Evolutionary conservation across 2,797 vertebrate genomes (phyloP).

Genomic region (Crenuchus spilurus): DNA sequence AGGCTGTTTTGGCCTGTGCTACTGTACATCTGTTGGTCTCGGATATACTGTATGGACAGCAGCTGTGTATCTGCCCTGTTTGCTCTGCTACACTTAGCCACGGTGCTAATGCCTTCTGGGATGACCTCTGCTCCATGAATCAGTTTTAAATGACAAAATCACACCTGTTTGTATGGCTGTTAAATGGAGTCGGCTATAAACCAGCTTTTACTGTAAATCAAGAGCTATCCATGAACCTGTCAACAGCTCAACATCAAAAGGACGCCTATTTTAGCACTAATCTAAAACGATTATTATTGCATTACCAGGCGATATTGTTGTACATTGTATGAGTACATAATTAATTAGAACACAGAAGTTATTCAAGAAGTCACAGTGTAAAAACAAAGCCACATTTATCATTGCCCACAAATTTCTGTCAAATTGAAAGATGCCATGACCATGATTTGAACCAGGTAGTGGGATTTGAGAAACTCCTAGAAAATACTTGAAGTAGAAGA

Average conservation of each 20-base stretch:
- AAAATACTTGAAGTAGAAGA: no score
- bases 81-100: conserved; percentile 19
- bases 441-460: no score
- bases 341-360: no score
- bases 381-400: no score
- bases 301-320: no score
- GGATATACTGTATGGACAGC: conserved; percentile 32
- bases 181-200: conserved; percentile 22
- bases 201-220: conserved; percentile 17
- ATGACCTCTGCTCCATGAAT: conserved; percentile 32
- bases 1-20: conserved; percentile 13
- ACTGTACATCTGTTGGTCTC: conserved; percentile 19
- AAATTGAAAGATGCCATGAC: no score
- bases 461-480: no score
- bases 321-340: no score
- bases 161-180: conserved; percentile 28
- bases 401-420: no score
- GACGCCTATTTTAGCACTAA: neutral
- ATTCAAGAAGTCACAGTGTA: no score
- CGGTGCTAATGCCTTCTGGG: conserved; percentile 24
- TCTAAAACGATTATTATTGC: no score
- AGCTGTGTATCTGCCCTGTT: conserved; percentile 31
- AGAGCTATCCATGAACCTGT: conserved; percentile 28
- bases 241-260: neutral
- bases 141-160: conserved; percentile 35